Evolutionary conservation across 2,113 vertebrate species (phyloP).

Genomic region (Larimichthys polyactis): DNA sequence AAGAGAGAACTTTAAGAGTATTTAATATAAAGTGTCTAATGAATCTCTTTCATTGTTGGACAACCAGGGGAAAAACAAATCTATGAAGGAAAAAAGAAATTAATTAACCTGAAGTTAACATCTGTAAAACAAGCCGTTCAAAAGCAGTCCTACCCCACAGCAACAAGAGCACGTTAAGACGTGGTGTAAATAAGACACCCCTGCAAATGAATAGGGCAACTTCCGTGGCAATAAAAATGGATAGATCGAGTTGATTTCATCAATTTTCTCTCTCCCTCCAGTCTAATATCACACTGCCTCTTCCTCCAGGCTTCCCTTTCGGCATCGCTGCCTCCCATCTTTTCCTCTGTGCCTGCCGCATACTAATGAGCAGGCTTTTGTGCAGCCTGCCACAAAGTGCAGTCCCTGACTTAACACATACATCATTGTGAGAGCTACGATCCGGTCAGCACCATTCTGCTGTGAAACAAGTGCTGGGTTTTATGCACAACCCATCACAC

Average conservation of each 20-base stretch:
- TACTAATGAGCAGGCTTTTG: constrained; percentile 80
- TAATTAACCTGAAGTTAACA: constrained; percentile 69
- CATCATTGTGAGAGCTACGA: constrained; percentile 76
- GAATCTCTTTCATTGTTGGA: constrained; percentile 14
- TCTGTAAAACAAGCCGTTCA: constrained; percentile 65
- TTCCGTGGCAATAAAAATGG: constrained; percentile 64
- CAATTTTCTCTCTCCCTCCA: constrained; percentile 59
- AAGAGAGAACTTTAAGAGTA: background rate
- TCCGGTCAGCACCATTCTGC: constrained; percentile 68
- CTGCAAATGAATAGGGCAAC: constrained; percentile 63
- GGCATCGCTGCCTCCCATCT: constrained; percentile 75
- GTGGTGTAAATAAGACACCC: constrained; percentile 50
- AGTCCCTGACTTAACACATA: constrained; percentile 78
- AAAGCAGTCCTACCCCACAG: constrained; percentile 46
- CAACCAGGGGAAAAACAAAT: constrained; percentile 31
- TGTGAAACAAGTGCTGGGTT: constrained; percentile 53
- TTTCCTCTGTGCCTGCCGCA: constrained; percentile 63
- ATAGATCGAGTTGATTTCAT: constrained; percentile 74
- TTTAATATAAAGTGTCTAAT: constrained; percentile 33
- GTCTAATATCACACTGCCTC: constrained; percentile 72
- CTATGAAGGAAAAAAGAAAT: constrained; percentile 54
- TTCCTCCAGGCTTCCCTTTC: constrained; percentile 69
- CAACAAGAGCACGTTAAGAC: constrained; percentile 27
- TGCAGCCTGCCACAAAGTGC: constrained; percentile 73
- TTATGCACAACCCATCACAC: constrained; percentile 51